Conservation (phyloP, 1,140 invertebrate genomes). For the Melanaphis sacchari region DNA sequence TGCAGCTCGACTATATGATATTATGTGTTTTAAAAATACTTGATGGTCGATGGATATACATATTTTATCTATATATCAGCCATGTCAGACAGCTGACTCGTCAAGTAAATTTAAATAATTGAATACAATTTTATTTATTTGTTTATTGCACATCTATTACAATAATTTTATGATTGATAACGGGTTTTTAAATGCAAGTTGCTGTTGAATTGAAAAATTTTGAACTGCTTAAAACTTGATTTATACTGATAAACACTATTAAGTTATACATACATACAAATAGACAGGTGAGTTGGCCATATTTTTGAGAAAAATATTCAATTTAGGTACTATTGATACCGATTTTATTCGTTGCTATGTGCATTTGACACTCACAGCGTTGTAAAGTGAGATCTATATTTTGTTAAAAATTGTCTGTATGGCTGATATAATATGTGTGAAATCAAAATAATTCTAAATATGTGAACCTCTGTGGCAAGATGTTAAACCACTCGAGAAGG, state of each 20-base stretch:
- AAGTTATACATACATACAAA: no score
- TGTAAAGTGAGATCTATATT: no score
- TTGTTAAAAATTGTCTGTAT: no score
- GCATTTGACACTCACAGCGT: not conserved
- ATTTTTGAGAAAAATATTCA: not conserved
- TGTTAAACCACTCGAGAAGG: not conserved
- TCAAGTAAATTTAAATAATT: not conserved
- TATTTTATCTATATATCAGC: not conserved
- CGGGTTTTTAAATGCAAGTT: not conserved
- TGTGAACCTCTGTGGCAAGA: not conserved
- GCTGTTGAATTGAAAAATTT: no score
- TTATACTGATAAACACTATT: not conserved
- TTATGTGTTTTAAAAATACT: no score
- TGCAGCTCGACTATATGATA: no score
- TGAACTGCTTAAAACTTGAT: not conserved
- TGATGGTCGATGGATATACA: not conserved
- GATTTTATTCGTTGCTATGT: not conserved
- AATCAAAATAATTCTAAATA: not conserved
- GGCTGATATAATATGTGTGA: not conserved
- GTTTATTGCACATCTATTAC: no score
- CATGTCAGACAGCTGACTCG: no score
- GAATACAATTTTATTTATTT: no score
- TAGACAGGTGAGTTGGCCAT: not conserved
- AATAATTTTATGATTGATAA: not conserved
- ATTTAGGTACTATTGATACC: not conserved